Percentiles rank a stretch among this genome's conserved stretches.
Evolutionary conservation across 2,797 vertebrate genomes (phyloP).

Genomic region (Macropus fuliginosus): DNA sequence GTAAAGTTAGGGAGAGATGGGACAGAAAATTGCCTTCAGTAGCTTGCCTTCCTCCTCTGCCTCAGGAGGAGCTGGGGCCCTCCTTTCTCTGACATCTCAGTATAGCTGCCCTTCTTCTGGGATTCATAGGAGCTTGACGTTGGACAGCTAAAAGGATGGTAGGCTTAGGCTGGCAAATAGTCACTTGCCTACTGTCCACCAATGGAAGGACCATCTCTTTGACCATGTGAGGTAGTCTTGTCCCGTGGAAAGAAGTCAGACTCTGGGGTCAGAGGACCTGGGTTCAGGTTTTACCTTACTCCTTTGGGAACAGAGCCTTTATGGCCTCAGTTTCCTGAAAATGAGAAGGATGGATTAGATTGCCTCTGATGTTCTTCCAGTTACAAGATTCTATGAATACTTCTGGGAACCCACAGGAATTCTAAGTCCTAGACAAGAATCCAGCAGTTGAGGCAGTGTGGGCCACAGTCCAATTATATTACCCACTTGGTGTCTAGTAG

Average conservation of each 20-base stretch:
- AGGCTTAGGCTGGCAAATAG: neutral
- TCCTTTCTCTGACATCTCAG: neutral
- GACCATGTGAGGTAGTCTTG: neutral
- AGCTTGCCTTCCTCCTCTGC: constrained; percentile 35
- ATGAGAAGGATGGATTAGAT: neutral
- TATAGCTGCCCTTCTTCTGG: neutral
- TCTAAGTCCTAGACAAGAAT: neutral
- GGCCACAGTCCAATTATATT: neutral
- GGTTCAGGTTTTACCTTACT: neutral
- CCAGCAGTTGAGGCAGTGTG: neutral
- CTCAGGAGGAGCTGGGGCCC: neutral
- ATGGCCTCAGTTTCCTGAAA: neutral
- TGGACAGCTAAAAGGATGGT: too few species aligned
- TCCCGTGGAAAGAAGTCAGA: neutral
- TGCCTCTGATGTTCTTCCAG: neutral
- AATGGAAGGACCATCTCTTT: neutral
- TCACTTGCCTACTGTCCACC: neutral
- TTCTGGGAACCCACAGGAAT: neutral
- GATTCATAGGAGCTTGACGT: neutral
- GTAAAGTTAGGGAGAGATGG: constrained; percentile 55
- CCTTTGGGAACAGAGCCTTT: neutral
- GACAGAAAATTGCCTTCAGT: constrained; percentile 60
- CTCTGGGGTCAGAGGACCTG: neutral
- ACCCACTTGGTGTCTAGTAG: neutral
- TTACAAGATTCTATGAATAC: neutral